phyloP scores from a whole-genome alignment of 2,113 vertebrate species.

The Anhinga rufa region DNA sequence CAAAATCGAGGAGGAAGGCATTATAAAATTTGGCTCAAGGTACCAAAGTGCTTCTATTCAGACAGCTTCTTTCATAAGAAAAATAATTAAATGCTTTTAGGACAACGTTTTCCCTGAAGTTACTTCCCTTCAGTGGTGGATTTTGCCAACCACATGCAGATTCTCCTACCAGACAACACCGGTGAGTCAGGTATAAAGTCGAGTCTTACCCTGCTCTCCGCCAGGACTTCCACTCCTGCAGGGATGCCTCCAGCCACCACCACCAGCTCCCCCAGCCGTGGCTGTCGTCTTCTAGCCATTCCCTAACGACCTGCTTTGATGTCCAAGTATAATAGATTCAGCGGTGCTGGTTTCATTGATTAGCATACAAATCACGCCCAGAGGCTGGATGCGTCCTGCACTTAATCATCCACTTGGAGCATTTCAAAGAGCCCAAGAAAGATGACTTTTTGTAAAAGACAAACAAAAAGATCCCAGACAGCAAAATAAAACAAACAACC shows the following conservation, averaged over 20 bases:
- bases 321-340: not conserved
- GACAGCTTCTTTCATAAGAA: not conserved
- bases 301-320: not conserved
- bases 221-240: not conserved
- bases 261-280: not conserved
- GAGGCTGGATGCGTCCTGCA: not conserved
- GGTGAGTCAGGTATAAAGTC: not conserved
- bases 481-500: not conserved
- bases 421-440: not conserved
- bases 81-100: not conserved
- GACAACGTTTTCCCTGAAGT: not conserved
- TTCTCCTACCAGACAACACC: not conserved
- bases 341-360: not conserved
- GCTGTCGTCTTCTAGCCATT: not conserved
- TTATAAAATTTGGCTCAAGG: fast-evolving
- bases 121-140: not conserved
- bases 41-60: not conserved
- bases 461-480: not conserved
- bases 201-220: not conserved
- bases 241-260: not conserved
- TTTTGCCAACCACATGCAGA: not conserved
- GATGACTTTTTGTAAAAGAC: not conserved
- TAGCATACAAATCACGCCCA: not conserved
- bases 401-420: not conserved
- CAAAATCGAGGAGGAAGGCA: not conserved